Evolutionary conservation across 1,140 invertebrate species (phyloP), one percentile per base, ranked within the genome.

Genomic region (Drosophila novamexicana): DNA sequence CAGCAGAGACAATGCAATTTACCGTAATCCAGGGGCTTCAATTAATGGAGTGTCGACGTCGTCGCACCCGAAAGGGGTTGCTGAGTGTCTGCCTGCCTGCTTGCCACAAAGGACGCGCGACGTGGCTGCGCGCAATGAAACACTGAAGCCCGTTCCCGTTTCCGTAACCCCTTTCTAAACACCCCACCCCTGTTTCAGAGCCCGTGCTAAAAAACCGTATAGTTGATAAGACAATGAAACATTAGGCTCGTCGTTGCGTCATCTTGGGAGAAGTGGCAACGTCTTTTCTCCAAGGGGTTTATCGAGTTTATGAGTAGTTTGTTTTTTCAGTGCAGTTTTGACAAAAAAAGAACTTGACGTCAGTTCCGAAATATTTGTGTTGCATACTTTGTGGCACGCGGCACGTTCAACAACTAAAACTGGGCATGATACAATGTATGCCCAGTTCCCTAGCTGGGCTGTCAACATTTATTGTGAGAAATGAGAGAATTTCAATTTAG

Each of bases 21-120:
- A 78, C 72, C 80, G 81, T 89, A 91, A 91, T 91, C 89, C 89
- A 82, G 66, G 71, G 76, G 89, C 89, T 91, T 91, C 89, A 91
- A 91, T 91, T 91, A 91, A 91, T 91, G 83, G 81, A 91, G 83
- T 91, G 81, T 90, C 75, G 85, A 54, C 78, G 56, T 56, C 58
- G 50, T 47, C 44, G 54, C 39, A 22, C 47, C 52, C 37, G 9
- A 73, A 59, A 77, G 64, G 84, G 83, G 84, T 88, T 80, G 82
- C 70, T 69, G 22, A 5, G 1, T 22, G 22, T 22, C 66, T 36
- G 50, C 71, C 16, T 29, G 22, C 22, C 22, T 29, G 22, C 22
- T 29, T 36, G 7, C 29, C 54, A 52, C 54, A 57, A 56, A 29
- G 39, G 10, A 10, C 36, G 12, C 8, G 22, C 9, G 10, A 9